These are phyloP conservation scores for Dendrolimus houi DNA, from an alignment of 2,888 invertebrate species.

Conservation along the genomic window DNA sequence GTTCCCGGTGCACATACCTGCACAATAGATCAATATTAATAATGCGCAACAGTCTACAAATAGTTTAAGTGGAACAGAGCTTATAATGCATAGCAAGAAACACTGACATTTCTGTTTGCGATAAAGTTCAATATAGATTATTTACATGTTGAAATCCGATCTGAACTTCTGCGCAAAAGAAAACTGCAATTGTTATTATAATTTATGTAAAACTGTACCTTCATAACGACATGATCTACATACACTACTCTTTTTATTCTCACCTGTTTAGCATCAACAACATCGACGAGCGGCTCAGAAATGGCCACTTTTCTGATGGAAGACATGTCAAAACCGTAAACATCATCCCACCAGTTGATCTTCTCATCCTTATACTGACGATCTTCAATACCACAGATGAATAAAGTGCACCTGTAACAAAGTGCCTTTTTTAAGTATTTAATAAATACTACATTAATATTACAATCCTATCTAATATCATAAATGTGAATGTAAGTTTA, in stretches of 20 bases:
- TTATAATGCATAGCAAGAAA: no score
- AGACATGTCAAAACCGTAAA: slow-evolving; percentile 99
- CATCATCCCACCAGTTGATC: slow-evolving; percentile 99
- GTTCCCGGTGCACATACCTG: no score
- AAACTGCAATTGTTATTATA: no score
- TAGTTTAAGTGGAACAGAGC: no score
- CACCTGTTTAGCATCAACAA: slow-evolving; percentile 97
- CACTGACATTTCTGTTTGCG: no score
- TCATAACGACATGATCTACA: no score
- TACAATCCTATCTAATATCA: not conserved
- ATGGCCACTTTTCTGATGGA: slow-evolving; percentile 98
- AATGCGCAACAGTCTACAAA: no score
- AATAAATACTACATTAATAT: not conserved
- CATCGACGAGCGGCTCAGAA: slow-evolving; percentile 98
- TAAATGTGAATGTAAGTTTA: not conserved
- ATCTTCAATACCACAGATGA: slow-evolving; percentile 95
- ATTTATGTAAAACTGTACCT: no score
- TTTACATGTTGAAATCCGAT: no score
- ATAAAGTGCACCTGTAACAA: slow-evolving; percentile 86
- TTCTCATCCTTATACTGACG: slow-evolving; percentile 99
- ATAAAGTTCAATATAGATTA: no score
- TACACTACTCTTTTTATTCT: not conserved
- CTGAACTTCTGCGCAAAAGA: no score
- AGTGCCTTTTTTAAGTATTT: not conserved
- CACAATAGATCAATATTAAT: no score